These are phyloP conservation scores for Pomacea maculata DNA, from an alignment of 1,140 invertebrate genomes.

Conservation along the genomic window DNA sequence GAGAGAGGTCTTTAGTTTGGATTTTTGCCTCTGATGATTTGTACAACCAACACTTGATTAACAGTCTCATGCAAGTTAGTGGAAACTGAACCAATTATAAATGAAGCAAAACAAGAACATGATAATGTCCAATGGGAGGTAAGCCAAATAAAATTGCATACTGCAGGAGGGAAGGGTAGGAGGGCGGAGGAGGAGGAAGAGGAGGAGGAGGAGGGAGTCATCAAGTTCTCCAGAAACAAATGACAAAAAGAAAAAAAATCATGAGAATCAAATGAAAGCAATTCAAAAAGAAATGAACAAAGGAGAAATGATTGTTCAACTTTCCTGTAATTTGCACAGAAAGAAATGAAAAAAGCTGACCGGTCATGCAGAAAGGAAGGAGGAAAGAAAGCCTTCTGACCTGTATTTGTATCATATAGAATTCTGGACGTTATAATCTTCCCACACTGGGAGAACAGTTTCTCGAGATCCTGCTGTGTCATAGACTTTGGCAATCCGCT, in stretches of 20 bases:
- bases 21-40: neutral
- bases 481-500: slow-evolving; percentile 98
- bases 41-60: slow-evolving; percentile 14
- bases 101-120: slow-evolving; percentile 15
- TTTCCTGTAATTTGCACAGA: slow-evolving; percentile 15
- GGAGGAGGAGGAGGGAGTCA: neutral
- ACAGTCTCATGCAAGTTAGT: slow-evolving; percentile 17
- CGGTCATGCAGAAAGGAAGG: slow-evolving; percentile 20
- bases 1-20: too few relatives aligned
- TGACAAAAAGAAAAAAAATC: slow-evolving; percentile 2
- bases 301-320: slow-evolving; percentile 14
- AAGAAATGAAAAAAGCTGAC: slow-evolving; percentile 27
- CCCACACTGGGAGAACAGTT: slow-evolving; percentile 94
- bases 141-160: slow-evolving; percentile 13
- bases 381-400: slow-evolving; percentile 50
- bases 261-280: slow-evolving; percentile 10
- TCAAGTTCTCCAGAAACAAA: neutral
- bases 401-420: slow-evolving; percentile 81
- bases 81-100: neutral
- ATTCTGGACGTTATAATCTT: slow-evolving; percentile 99
- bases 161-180: neutral
- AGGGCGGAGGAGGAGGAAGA: neutral
- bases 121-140: neutral
- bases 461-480: slow-evolving; percentile 96
- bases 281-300: slow-evolving; percentile 3